These are phyloP conservation scores for Himalopsyche tibetana DNA, from an alignment of 2,888 invertebrate genomes.

Conservation along the genomic window DNA sequence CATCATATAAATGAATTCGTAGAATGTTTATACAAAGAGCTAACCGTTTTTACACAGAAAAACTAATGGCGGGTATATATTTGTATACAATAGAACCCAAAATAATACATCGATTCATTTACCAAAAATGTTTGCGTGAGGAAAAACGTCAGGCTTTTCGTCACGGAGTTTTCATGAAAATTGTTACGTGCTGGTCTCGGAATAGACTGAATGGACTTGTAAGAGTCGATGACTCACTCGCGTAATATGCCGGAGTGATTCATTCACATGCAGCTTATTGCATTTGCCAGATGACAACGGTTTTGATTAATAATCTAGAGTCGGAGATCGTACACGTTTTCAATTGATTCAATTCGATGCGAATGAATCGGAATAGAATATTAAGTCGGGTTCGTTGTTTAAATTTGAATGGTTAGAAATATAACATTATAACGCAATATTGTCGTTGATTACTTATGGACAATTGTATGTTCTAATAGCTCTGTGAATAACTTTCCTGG, in stretches of 20 bases:
- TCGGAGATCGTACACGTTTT: not conserved
- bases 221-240: constrained; percentile 7
- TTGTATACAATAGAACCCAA: too few relatives aligned
- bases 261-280: constrained; percentile 16
- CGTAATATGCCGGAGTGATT: constrained; percentile 17
- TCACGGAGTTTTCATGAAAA: constrained; percentile 22
- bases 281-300: constrained; percentile 22
- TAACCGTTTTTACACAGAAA: too few relatives aligned
- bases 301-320: not conserved
- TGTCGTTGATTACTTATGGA: too few relatives aligned
- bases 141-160: constrained; percentile 15
- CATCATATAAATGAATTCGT: too few relatives aligned
- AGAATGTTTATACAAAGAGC: too few relatives aligned
- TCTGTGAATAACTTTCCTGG: too few relatives aligned
- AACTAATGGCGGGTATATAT: too few relatives aligned
- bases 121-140: not conserved
- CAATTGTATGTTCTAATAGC: too few relatives aligned
- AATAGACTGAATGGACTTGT: constrained; percentile 26
- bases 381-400: too few relatives aligned
- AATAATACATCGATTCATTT: not conserved
- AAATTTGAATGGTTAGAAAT: too few relatives aligned
- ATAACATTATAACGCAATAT: too few relatives aligned
- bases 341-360: not conserved
- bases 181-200: constrained; percentile 1
- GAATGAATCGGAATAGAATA: not conserved